Conservation (phyloP, 2,113 vertebrate genomes). For the Mobula hypostoma region DNA sequence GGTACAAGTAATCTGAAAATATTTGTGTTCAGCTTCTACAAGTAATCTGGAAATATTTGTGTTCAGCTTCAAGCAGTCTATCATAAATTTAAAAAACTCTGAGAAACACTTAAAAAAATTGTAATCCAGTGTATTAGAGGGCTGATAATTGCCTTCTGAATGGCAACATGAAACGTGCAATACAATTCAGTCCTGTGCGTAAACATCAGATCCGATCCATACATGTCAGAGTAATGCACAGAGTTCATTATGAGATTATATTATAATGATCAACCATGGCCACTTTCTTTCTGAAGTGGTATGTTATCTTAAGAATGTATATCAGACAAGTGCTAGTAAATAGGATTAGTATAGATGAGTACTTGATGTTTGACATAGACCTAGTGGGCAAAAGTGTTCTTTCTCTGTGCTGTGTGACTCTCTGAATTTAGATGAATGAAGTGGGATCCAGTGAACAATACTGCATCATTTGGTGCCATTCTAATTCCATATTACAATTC, state of each 20-base stretch:
- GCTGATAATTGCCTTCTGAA: background rate
- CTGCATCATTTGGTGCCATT: background rate
- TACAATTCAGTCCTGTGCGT: background rate
- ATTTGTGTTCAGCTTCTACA: too few species aligned
- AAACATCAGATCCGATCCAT: background rate
- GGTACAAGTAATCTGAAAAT: too few species aligned
- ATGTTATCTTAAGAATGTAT: background rate
- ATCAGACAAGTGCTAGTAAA: background rate
- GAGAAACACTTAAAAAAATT: too few species aligned
- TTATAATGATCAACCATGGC: background rate
- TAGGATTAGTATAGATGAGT: too few species aligned
- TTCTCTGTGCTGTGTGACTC: too few species aligned
- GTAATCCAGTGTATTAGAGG: too few species aligned
- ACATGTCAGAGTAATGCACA: background rate
- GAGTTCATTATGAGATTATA: background rate
- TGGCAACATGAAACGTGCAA: background rate
- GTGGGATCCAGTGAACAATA: background rate
- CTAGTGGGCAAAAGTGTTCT: too few species aligned
- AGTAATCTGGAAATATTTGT: too few species aligned
- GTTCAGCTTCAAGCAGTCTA: too few species aligned
- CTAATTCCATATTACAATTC: background rate
- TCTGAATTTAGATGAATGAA: background rate
- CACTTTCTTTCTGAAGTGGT: background rate
- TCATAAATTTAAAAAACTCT: too few species aligned
- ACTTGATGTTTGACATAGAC: too few species aligned